A percentile compares a stretch with the other conserved stretches of the same genome.
Evolutionary conservation across 2,888 invertebrate species (phyloP).

Genomic region (Drosophila limbata): DNA sequence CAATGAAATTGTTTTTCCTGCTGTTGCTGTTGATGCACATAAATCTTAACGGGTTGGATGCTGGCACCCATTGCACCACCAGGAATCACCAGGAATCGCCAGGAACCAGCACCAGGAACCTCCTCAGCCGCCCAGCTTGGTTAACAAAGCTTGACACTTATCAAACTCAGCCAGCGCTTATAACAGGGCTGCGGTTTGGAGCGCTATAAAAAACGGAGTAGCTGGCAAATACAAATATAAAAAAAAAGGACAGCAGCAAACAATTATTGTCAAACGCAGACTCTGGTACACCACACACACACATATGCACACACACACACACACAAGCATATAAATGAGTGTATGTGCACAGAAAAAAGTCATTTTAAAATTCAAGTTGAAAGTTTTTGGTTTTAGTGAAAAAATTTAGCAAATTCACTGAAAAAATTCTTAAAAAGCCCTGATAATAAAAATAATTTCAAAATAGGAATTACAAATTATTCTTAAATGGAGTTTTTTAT

Average conservation of each 20-base stretch:
- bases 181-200: constrained; percentile 62
- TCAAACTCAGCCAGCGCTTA: constrained; percentile 62
- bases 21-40: constrained; percentile 60
- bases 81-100: background rate
- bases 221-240: constrained; percentile 48
- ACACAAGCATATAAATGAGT: background rate
- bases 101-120: constrained; percentile 15
- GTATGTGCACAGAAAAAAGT: background rate
- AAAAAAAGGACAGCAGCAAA: constrained; percentile 63
- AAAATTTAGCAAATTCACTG: too few relatives aligned
- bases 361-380: too few relatives aligned
- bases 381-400: too few relatives aligned
- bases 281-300: constrained; percentile 26
- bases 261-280: constrained; percentile 78
- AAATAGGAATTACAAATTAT: too few relatives aligned
- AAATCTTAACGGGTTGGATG: constrained; percentile 58
- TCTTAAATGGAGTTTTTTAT: too few relatives aligned
- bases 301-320: constrained; percentile 3
- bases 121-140: constrained; percentile 38
- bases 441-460: too few relatives aligned
- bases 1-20: constrained; percentile 62
- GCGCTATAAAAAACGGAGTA: constrained; percentile 65
- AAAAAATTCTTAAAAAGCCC: too few relatives aligned
- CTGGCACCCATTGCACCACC: background rate
- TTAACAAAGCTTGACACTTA: constrained; percentile 71